Base-by-base conservation (phyloP, 2,888 invertebrate genomes). In the Abrostola tripartita region DNA sequence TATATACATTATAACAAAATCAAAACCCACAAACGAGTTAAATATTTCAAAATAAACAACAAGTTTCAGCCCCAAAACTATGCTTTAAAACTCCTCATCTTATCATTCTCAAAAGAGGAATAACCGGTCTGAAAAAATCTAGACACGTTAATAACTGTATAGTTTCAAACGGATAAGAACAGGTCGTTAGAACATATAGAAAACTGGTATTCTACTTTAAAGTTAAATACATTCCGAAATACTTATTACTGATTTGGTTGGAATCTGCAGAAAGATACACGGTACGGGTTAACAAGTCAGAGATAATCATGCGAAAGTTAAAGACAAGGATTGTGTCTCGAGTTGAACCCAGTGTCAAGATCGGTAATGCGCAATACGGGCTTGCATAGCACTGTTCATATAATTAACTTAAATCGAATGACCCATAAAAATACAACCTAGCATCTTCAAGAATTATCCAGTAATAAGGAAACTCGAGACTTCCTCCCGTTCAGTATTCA, bases 401-500 rank as follows among this genome's bases (percentile, higher is more conserved):
- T 44, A 7, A 44, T 8, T 14, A 11, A 44, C 8, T 44, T 44
- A 6, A 44, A 24, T 47, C 44, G 14, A 47, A 47, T 24, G 44
- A 47, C 44, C 44, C 24, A 47, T 47, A 47, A 44, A 47, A 24
- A 24, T 24, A 12, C 50, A 52, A 58, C 51, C 60, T 56, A 53
- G 42, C 54, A 36, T 24, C 41, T 67, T 49, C 10, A 52, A 52
- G 55, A 74, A 71, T 71, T 11, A 40, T 42, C 38, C 61, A 57
- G 61, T 61, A 74, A 57, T 69, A 64, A 72, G 77, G 78, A 77
- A 77, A 67, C 61, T 50, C 24, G 14, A 51, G 14, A 68, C 65
- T 76, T 76, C 74, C 73, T 60, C 57, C 57, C 73, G 56, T 66
- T 82, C 70, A 69, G 73, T 78, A 83, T 82, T 73, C 84, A 79